Evolutionary conservation across 2,888 invertebrate genomes (phyloP).

Genomic region (Apantesis nais): DNA sequence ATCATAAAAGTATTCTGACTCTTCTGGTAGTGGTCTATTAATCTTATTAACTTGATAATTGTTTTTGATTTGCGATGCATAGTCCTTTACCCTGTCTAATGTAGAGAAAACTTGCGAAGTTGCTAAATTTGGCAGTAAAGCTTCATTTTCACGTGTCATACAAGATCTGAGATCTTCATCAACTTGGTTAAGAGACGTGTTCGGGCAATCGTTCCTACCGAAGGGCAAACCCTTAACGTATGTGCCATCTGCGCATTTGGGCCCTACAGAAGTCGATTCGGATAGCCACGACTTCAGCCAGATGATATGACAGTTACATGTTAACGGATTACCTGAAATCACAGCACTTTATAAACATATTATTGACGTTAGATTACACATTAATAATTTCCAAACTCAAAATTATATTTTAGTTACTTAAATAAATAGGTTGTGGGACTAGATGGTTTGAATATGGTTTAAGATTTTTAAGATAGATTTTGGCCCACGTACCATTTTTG

Average conservation of each 20-base stretch:
- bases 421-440: background rate
- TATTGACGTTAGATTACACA: background rate
- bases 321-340: conserved; percentile 91
- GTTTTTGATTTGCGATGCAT: conserved; percentile 74
- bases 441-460: background rate
- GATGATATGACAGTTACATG: conserved; percentile 92
- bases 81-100: conserved; percentile 85
- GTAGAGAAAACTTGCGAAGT: conserved; percentile 86
- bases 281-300: conserved; percentile 94
- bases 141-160: conserved; percentile 89
- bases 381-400: background rate
- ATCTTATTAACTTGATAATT: conserved; percentile 78
- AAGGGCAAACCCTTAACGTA: conserved; percentile 90
- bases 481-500: background rate
- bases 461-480: background rate
- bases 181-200: conserved; percentile 50
- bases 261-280: conserved; percentile 90
- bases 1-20: conserved; percentile 93
- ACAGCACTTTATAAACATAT: background rate
- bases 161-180: conserved; percentile 86
- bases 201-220: conserved; percentile 88
- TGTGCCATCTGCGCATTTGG: conserved; percentile 92
- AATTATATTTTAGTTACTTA: background rate
- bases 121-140: conserved; percentile 82
- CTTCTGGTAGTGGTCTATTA: conserved; percentile 88